Evolutionary conservation across 2,797 vertebrate species (phyloP).

Genomic region (Danio tinwini): DNA sequence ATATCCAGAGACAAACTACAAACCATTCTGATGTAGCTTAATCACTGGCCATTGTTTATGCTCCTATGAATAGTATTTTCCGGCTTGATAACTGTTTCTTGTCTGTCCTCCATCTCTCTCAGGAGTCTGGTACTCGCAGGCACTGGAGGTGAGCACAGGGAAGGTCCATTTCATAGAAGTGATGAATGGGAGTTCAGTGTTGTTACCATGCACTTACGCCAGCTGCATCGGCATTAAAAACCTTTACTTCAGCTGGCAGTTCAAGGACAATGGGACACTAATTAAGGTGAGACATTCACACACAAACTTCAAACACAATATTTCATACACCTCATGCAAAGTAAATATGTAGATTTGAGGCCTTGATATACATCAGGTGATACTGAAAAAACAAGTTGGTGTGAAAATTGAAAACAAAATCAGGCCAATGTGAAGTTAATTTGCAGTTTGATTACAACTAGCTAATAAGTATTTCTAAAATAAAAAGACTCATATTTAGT

Average conservation of each 20-base stretch:
- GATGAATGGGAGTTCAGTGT: constrained; percentile 88
- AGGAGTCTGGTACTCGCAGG: constrained; percentile 80
- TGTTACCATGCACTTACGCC: constrained; percentile 87
- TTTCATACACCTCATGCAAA: background rate
- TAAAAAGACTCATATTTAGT: too few species aligned
- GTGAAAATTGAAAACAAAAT: background rate
- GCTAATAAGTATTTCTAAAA: too few species aligned
- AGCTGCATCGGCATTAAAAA: constrained; percentile 92
- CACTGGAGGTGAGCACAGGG: constrained; percentile 89
- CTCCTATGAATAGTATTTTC: background rate
- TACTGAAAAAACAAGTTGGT: too few species aligned
- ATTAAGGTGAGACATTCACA: constrained; percentile 57
- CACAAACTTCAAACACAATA: background rate
- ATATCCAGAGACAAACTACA: background rate
- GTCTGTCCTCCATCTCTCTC: constrained; percentile 34
- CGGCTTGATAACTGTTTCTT: background rate
- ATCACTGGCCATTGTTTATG: background rate
- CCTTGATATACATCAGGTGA: background rate
- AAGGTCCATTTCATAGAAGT: constrained; percentile 84
- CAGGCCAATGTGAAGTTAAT: background rate
- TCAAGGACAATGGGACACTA: constrained; percentile 79
- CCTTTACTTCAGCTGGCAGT: constrained; percentile 90
- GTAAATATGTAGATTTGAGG: background rate
- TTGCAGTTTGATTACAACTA: too few species aligned
- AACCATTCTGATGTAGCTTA: background rate